Conservation (phyloP, 2,888 invertebrate species). For the Adineta ricciae region DNA sequence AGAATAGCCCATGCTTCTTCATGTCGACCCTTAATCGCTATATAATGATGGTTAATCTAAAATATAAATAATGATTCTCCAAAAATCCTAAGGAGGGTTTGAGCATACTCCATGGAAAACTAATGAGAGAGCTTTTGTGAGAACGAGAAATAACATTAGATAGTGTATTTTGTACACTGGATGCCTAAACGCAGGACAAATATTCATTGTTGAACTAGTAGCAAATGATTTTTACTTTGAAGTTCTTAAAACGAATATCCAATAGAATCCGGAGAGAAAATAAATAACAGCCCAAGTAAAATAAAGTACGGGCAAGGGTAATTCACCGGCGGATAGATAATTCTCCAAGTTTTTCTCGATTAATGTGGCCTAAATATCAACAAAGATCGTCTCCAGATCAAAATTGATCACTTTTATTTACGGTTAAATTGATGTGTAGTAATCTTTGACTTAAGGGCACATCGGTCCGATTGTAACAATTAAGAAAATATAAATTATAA, state of each 20-base stretch:
- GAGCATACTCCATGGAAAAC: constrained; percentile 65
- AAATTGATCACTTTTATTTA: background rate
- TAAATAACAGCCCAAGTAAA: constrained; percentile 81
- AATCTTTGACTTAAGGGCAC: background rate
- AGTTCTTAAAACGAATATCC: constrained; percentile 75
- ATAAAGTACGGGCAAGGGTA: constrained; percentile 83
- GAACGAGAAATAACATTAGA: constrained; percentile 84
- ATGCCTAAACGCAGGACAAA: constrained; percentile 41
- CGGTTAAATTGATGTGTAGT: constrained; percentile 14
- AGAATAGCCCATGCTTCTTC: constrained; percentile 93
- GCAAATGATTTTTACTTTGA: constrained; percentile 42
- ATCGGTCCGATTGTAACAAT: constrained; percentile 60
- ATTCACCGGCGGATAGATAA: constrained; percentile 85
- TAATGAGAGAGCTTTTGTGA: constrained; percentile 76
- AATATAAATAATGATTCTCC: constrained; percentile 35
- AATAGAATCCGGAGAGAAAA: constrained; percentile 75
- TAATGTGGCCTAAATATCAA: constrained; percentile 64
- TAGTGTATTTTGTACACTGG: constrained; percentile 82
- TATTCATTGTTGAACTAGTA: background rate
- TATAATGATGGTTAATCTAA: constrained; percentile 64
- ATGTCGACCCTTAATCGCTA: constrained; percentile 79
- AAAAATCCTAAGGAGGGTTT: background rate
- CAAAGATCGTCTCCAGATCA: background rate
- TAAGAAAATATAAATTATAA: constrained; percentile 87
- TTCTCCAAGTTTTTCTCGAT: constrained; percentile 72